Conservation (phyloP, 2,113 vertebrate genomes). For the Ciconia stormi region DNA sequence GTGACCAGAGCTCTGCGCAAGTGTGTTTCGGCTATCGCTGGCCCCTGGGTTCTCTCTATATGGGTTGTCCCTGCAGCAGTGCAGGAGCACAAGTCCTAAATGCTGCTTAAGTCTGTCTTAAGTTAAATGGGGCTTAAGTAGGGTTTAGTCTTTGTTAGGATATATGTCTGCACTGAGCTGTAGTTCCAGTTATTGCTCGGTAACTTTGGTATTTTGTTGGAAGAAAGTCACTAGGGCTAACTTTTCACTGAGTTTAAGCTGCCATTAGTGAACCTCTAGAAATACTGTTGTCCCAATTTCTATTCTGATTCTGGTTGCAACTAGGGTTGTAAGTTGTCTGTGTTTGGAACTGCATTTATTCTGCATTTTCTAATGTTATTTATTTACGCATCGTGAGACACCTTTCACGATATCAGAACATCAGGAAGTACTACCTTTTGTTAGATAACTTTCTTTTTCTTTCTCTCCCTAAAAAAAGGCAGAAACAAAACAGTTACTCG, state of each 20-base stretch:
- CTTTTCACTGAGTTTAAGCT: not conserved
- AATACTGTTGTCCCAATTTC: not conserved
- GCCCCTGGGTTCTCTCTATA: not conserved
- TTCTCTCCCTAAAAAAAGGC: not conserved
- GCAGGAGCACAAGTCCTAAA: not conserved
- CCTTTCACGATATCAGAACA: not conserved
- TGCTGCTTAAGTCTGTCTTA: not conserved
- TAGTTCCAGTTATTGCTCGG: not conserved
- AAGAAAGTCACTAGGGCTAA: not conserved
- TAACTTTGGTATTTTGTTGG: not conserved
- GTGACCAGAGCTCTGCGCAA: not conserved
- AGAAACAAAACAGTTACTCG: not conserved
- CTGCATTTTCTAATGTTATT: not conserved
- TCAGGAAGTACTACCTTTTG: not conserved
- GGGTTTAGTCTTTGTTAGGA: not conserved
- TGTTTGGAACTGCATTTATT: not conserved
- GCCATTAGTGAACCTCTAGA: not conserved
- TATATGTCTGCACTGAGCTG: not conserved
- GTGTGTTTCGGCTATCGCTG: not conserved
- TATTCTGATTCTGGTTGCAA: not conserved
- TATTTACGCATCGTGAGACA: not conserved
- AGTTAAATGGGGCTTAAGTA: not conserved
- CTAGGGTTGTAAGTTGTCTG: not conserved
- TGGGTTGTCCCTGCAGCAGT: not conserved
- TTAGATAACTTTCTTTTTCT: not conserved